Conservation (phyloP, 2,888 invertebrate species). For the Sipha maydis region DNA sequence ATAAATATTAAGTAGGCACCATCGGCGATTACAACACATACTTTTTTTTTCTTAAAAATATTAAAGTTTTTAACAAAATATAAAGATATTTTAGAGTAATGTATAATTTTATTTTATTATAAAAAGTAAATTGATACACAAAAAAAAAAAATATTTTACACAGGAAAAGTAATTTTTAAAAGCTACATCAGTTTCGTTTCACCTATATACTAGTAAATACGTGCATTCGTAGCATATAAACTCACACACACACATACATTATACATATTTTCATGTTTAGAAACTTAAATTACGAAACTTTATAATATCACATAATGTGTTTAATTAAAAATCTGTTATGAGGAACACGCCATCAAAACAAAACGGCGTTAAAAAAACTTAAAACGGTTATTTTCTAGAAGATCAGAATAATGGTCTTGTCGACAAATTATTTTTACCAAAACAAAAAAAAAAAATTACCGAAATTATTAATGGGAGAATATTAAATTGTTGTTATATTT, state of each 20-base stretch:
- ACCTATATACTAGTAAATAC: too few species aligned
- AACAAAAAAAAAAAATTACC: not conserved
- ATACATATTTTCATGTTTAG: slow-evolving; percentile 8
- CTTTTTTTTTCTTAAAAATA: slow-evolving; percentile 14
- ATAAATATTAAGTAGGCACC: not conserved
- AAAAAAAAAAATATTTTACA: slow-evolving; percentile 13
- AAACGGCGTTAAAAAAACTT: slow-evolving; percentile 36
- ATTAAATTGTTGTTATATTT: not conserved
- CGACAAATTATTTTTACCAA: too few species aligned
- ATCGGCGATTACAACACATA: slow-evolving; percentile 5
- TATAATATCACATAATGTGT: slow-evolving; percentile 54
- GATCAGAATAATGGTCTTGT: slow-evolving; percentile 37
- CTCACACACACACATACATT: too few species aligned
- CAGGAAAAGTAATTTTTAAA: slow-evolving; percentile 39
- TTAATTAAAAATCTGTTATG: slow-evolving; percentile 57
- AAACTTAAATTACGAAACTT: slow-evolving; percentile 61
- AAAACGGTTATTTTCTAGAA: slow-evolving; percentile 42
- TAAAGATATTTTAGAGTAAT: slow-evolving; percentile 26
- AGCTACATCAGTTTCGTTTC: slow-evolving; percentile 37
- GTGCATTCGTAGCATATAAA: not conserved
- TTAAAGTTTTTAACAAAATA: slow-evolving; percentile 47
- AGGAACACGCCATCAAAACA: slow-evolving; percentile 16
- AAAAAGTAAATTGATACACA: slow-evolving; percentile 39
- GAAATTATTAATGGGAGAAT: not conserved
- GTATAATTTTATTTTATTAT: slow-evolving; percentile 34